These are phyloP conservation scores for Dorcus parallelipipedus DNA, from an alignment of 2,888 invertebrate species.

Conservation along the genomic window DNA sequence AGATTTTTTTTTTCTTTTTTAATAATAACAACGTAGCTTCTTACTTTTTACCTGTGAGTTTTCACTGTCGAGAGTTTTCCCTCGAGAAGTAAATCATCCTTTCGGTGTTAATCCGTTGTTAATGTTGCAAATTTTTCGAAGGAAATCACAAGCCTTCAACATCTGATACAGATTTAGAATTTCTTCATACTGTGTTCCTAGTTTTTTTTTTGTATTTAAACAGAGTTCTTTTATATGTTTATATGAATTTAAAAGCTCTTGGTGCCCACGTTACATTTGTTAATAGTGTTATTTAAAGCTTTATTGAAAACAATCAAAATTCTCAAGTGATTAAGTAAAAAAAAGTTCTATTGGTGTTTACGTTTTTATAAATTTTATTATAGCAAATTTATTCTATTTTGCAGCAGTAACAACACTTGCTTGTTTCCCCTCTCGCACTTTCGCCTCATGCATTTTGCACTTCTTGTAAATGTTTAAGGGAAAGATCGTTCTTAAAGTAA, in stretches of 20 bases:
- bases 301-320: no score
- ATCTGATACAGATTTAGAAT: no score
- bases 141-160: no score
- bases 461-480: no score
- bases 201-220: no score
- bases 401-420: conserved; percentile 28
- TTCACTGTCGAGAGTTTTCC: conserved; percentile 1
- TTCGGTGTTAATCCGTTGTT: conserved; percentile 26
- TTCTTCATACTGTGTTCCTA: background rate
- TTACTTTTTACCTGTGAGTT: background rate
- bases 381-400: conserved; percentile 12
- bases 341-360: conserved; percentile 3
- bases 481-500: no score
- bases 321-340: background rate
- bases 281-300: no score
- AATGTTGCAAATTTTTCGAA: conserved; percentile 34
- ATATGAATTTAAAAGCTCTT: no score
- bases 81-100: conserved; percentile 8
- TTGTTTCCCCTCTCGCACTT: background rate
- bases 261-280: no score
- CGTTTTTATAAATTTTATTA: conserved; percentile 16
- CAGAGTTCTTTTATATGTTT: no score
- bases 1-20: background rate
- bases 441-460: background rate
- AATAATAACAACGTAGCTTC: conserved; percentile 6